Conservation (phyloP, 92 coral and sea anemone species). For the Anthopleura xanthogrammica region DNA sequence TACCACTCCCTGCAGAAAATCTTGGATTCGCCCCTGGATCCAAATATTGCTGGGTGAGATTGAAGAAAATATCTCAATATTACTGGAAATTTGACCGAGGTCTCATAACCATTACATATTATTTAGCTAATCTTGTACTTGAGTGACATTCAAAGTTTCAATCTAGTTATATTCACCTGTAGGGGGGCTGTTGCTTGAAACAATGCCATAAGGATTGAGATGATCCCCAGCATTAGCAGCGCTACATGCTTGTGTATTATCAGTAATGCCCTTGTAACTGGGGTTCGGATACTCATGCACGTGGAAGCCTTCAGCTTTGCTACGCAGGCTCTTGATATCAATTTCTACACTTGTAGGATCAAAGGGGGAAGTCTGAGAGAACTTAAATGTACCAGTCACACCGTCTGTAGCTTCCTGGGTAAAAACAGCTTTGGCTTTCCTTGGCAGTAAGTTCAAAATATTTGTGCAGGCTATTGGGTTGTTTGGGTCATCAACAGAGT, state of each 20-base stretch:
- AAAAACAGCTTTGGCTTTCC: constrained; percentile 62
- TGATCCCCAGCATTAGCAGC: constrained; percentile 65
- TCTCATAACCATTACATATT: no score
- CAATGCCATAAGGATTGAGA: constrained; percentile 84
- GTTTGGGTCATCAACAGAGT: constrained; percentile 30
- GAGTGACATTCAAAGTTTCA: no score
- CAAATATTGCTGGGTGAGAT: no score
- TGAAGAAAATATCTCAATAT: no score
- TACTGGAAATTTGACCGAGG: no score
- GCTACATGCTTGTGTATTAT: constrained; percentile 58
- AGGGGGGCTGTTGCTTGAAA: constrained; percentile 64
- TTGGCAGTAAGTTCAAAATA: constrained; percentile 55
- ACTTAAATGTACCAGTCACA: constrained; percentile 63
- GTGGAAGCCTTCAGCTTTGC: constrained; percentile 73
- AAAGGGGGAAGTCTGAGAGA: constrained; percentile 79
- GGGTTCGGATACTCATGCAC: constrained; percentile 89
- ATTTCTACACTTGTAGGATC: constrained; percentile 73
- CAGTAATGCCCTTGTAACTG: constrained; percentile 45
- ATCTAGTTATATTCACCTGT: constrained; percentile 47
- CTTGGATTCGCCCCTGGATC: no score
- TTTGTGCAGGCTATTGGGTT: constrained; percentile 74
- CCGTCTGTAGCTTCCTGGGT: constrained; percentile 61
- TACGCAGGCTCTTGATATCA: constrained; percentile 48
- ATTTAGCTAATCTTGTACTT: no score
- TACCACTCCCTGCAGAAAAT: no score